These are phyloP conservation scores for Lasioglossum vierecki DNA, from an alignment of 2,888 invertebrate genomes.

Conservation along the genomic window DNA sequence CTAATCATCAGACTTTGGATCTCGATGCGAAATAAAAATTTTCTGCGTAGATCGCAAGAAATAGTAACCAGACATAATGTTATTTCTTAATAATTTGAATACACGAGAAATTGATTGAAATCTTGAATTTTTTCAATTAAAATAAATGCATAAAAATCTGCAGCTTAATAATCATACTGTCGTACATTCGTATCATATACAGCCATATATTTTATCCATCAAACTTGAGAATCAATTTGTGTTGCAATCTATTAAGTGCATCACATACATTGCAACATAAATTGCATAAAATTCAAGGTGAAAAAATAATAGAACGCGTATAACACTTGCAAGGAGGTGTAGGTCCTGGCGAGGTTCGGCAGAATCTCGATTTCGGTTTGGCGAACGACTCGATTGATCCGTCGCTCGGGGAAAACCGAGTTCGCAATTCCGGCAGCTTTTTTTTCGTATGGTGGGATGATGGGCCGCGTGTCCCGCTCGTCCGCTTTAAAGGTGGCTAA, in stretches of 20 bases:
- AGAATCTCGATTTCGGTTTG: conserved; percentile 12
- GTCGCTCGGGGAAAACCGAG: conserved; percentile 20
- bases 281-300: too few relatives aligned
- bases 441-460: conserved; percentile 34
- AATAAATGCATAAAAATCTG: too few relatives aligned
- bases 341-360: not conserved
- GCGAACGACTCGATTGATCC: conserved; percentile 18
- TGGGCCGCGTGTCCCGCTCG: conserved; percentile 53
- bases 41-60: too few relatives aligned
- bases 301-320: too few relatives aligned
- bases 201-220: not conserved
- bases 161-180: not conserved
- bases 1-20: not conserved
- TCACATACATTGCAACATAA: too few relatives aligned
- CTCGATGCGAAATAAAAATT: too few relatives aligned
- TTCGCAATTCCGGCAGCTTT: conserved; percentile 31
- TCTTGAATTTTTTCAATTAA: too few relatives aligned
- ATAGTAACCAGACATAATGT: too few relatives aligned
- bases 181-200: too few relatives aligned
- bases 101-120: too few relatives aligned
- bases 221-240: not conserved
- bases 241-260: too few relatives aligned
- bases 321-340: not conserved
- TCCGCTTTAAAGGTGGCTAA: conserved; percentile 75
- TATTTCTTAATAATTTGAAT: too few relatives aligned